Evolutionary conservation across 2,113 vertebrate genomes (phyloP).

Genomic region (Anseranas semipalmata): DNA sequence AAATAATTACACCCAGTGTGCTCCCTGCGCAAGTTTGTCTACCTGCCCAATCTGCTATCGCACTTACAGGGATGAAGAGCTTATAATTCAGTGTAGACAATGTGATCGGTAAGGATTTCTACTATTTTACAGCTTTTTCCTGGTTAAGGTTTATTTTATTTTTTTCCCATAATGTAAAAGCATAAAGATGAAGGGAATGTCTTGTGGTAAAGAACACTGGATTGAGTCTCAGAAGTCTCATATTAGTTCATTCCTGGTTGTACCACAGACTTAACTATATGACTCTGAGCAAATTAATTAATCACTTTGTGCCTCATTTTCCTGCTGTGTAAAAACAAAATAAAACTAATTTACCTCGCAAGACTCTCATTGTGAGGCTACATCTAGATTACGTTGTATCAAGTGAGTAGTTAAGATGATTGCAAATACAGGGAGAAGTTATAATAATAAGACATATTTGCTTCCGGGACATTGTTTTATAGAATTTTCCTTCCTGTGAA

Average conservation of each 20-base stretch:
- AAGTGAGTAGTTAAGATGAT: not conserved
- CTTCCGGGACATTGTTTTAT: not conserved
- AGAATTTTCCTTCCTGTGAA: not conserved
- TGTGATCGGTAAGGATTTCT: constrained; percentile 88
- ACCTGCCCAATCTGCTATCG: constrained; percentile 87
- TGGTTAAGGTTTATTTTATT: not conserved
- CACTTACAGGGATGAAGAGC: constrained; percentile 87
- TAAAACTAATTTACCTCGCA: not conserved
- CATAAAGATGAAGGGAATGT: not conserved
- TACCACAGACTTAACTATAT: not conserved
- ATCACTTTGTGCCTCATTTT: not conserved
- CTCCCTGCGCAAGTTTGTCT: constrained; percentile 89
- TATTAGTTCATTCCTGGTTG: not conserved
- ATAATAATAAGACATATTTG: not conserved
- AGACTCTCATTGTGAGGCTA: not conserved
- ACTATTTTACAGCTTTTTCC: not conserved
- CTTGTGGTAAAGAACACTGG: constrained; percentile 11
- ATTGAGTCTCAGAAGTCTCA: not conserved
- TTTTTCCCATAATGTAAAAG: not conserved
- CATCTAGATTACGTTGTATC: not conserved
- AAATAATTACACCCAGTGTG: constrained; percentile 96
- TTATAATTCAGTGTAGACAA: constrained; percentile 92
- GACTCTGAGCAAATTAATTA: not conserved
- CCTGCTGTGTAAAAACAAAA: not conserved
- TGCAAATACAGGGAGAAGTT: not conserved